Conservation (phyloP, 2,888 invertebrate species). For the Drosophila fungiperda region DNA sequence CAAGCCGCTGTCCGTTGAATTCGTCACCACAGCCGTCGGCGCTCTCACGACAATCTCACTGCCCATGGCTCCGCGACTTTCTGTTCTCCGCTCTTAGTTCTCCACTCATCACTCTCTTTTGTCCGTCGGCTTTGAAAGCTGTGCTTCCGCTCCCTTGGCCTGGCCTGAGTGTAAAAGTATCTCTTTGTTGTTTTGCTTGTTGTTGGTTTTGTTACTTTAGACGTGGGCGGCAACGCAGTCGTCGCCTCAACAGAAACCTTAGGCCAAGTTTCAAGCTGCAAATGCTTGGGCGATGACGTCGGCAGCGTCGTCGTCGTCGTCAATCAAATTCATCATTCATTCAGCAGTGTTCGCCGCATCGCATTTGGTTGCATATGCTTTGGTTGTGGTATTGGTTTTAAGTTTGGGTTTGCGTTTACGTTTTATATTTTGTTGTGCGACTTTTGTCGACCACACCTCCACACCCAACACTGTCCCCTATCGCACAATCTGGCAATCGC, state of each 20-base stretch:
- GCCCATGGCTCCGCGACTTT: slow-evolving; percentile 9
- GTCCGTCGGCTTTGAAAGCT: slow-evolving; percentile 52
- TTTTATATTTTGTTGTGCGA: slow-evolving; percentile 31
- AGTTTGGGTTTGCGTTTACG: slow-evolving; percentile 12
- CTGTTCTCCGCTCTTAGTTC: slow-evolving; percentile 11
- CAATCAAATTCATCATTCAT: slow-evolving; percentile 68
- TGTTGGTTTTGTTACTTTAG: slow-evolving; percentile 40
- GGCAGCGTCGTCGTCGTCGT: slow-evolving; percentile 52
- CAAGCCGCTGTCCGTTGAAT: slow-evolving; percentile 23
- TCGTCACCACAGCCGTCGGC: slow-evolving; percentile 15
- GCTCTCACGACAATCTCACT: slow-evolving; percentile 44
- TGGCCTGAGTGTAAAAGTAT: slow-evolving; percentile 67
- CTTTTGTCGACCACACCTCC: slow-evolving; percentile 16
- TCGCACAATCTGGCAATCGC: slow-evolving; percentile 22
- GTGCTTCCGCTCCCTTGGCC: slow-evolving; percentile 75
- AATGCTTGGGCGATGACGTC: slow-evolving; percentile 78
- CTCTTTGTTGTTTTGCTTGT: slow-evolving; percentile 44
- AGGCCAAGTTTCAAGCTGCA: slow-evolving; percentile 67
- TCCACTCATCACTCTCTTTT: slow-evolving; percentile 13
- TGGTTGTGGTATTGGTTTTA: slow-evolving; percentile 30
- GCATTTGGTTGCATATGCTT: slow-evolving; percentile 66
- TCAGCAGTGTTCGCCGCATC: slow-evolving; percentile 43
- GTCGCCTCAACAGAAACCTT: slow-evolving; percentile 60
- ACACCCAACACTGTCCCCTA: slow-evolving; percentile 1
- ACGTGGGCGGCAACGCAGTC: slow-evolving; percentile 69